phyloP scores from a whole-genome alignment of 2,113 vertebrate species.

The Rattus rattus region DNA sequence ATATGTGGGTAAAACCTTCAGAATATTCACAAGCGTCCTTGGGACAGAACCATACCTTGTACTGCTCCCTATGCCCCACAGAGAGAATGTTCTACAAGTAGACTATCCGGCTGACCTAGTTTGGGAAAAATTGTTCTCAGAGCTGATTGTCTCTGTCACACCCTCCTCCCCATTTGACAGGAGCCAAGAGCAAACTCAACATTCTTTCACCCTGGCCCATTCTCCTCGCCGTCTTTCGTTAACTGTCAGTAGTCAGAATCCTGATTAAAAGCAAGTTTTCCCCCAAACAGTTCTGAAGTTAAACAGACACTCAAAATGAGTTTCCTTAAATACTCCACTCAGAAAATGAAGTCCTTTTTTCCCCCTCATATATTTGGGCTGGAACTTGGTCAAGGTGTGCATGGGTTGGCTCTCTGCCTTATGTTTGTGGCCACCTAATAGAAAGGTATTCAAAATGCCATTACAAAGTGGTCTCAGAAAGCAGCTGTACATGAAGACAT shows the following conservation, averaged over 20 bases:
- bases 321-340: constrained; percentile 52
- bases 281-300: constrained; percentile 32
- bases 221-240: background rate
- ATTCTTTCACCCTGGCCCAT: constrained; percentile 3
- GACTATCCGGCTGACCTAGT: constrained; percentile 8
- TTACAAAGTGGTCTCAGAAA: constrained; percentile 32
- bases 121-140: constrained; percentile 8
- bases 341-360: constrained; percentile 54
- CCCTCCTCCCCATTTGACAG: background rate
- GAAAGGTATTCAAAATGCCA: constrained; percentile 17
- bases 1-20: background rate
- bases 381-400: background rate
- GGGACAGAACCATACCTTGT: background rate
- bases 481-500: background rate
- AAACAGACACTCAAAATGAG: constrained; percentile 32
- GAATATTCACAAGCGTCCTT: constrained; percentile 25
- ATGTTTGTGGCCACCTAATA: background rate
- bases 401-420: background rate
- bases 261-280: constrained; percentile 34
- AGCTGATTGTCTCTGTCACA: constrained; percentile 2
- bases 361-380: constrained; percentile 12
- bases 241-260: background rate
- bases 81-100: background rate
- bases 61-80: background rate
- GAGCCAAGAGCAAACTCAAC: background rate